Evolutionary conservation across 2,797 vertebrate genomes (phyloP), one percentile per base, ranked within the genome.

Genomic region (Antrozous pallidus): DNA sequence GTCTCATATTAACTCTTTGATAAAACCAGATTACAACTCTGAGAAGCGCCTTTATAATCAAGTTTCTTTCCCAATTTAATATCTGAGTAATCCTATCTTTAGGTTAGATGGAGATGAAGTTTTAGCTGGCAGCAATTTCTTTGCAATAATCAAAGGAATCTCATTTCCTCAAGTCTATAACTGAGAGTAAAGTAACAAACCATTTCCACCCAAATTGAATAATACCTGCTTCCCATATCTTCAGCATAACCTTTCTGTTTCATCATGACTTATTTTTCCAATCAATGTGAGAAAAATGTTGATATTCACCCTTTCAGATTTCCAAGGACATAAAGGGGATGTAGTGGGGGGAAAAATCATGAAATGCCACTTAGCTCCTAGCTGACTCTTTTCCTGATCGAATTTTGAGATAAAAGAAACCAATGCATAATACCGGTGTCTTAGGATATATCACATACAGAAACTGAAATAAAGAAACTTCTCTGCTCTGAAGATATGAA

Each of bases 101-200:
- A 90, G 74, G 47, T 42, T 73, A 88, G 81, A 67, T 58, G 45
- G 70, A 95, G 77, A 87, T 90, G 56, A 91, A 89, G 38, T 89
- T 93, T 96, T 84, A 93, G 79, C 88, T 88, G 26, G 74, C n/a
- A 74, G 81, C 58, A 79, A 65, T 92, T 94, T 94, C 71, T 26
- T 74, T 81, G 31, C 51, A 83, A 42, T 82, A 58, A 86, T 96
- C 78, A 90, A 92, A 79, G 33, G 90, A 90, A 92, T 79, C 45
- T 97, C 85, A 96, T 92, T 93, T 95, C 87, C 82, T 86, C 31
- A 56, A 81, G 45, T 85, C 31, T n/a, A 3, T 80, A 84, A 81
- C 47, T 42, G 56, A 97, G 54, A 88, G 33, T 63, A 71, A 94
- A 94, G 83, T 61, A 83, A 74, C 80, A 88, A 88, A 63, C 40